A percentile compares a stretch with the other conserved stretches of the same genome.
Conservation (phyloP, 2,797 vertebrate species). For the Mormyrops boulengeri region DNA sequence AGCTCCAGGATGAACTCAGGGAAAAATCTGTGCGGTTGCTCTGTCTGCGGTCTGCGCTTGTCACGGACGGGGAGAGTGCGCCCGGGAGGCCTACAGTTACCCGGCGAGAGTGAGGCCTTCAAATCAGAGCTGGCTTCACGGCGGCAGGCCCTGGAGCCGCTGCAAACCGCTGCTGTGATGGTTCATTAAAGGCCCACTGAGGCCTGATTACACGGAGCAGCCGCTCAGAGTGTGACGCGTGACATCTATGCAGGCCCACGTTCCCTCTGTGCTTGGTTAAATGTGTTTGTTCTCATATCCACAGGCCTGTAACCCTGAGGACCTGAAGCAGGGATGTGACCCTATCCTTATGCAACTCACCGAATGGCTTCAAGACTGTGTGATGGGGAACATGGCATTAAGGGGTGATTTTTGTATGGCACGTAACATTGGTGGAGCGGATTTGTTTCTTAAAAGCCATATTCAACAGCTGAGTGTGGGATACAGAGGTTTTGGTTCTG, state of each 20-base stretch:
- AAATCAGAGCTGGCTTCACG: neutral
- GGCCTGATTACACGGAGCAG: slow-evolving; percentile 29
- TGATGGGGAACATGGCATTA: slow-evolving; percentile 44
- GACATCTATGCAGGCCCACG: slow-evolving; percentile 51
- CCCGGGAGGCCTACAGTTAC: neutral
- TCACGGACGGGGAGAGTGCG: slow-evolving; percentile 48
- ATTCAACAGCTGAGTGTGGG: slow-evolving; percentile 50
- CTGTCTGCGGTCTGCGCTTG: slow-evolving; percentile 61
- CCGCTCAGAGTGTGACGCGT: slow-evolving; percentile 48
- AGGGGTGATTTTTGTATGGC: slow-evolving; percentile 65
- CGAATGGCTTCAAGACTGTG: slow-evolving; percentile 66
- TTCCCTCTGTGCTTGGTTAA: slow-evolving; percentile 16
- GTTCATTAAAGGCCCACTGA: neutral
- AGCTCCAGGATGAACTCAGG: slow-evolving; percentile 28
- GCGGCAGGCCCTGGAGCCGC: neutral
- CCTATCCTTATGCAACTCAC: slow-evolving; percentile 70
- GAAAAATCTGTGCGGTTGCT: slow-evolving; percentile 48
- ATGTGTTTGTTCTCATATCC: slow-evolving; percentile 51
- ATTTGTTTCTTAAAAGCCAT: slow-evolving; percentile 64
- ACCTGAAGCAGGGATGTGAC: slow-evolving; percentile 47
- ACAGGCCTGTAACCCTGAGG: slow-evolving; percentile 64
- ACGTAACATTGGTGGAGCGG: slow-evolving; percentile 56
- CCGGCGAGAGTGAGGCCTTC: neutral
- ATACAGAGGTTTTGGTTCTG: neutral
- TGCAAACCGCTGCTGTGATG: neutral